Conservation (phyloP, 92 coral and sea anemone genomes). For the Actinernus sp. region DNA sequence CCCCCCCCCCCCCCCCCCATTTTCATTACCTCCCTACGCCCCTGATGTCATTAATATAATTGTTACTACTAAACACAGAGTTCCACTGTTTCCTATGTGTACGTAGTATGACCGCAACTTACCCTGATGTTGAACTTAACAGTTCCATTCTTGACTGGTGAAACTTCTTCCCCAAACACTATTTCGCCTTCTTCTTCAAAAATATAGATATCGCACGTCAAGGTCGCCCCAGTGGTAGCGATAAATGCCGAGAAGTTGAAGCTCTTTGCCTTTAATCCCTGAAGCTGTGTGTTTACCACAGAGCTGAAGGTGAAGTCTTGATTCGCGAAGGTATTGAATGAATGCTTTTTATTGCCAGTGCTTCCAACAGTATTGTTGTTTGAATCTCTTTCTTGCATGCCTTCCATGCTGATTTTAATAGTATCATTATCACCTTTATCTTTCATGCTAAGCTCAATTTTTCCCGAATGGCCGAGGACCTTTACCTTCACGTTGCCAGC, state of each 20-base stretch:
- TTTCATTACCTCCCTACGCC: too few relatives aligned
- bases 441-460: not conserved
- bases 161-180: constrained; percentile 12
- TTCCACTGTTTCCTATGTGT: too few relatives aligned
- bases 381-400: not conserved
- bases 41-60: too few relatives aligned
- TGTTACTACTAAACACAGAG: too few relatives aligned
- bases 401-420: constrained; percentile 10
- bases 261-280: not conserved
- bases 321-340: constrained; percentile 23
- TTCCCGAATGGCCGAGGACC: constrained; percentile 5
- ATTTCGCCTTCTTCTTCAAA: constrained; percentile 9
- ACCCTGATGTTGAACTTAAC: constrained; percentile 32
- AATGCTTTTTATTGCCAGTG: constrained; percentile 9
- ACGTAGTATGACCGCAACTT: not conserved
- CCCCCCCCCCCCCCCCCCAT: too few relatives aligned
- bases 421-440: not conserved
- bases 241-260: constrained; percentile 10
- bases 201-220: constrained; percentile 9
- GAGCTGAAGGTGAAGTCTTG: constrained; percentile 20
- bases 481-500: not conserved
- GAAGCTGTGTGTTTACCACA: not conserved
- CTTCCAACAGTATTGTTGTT: not conserved
- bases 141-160: too few relatives aligned
- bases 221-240: constrained; percentile 7